These are phyloP conservation scores for Yoshiicerus persimilis DNA, from an alignment of 1,140 invertebrate species.

Conservation along the genomic window DNA sequence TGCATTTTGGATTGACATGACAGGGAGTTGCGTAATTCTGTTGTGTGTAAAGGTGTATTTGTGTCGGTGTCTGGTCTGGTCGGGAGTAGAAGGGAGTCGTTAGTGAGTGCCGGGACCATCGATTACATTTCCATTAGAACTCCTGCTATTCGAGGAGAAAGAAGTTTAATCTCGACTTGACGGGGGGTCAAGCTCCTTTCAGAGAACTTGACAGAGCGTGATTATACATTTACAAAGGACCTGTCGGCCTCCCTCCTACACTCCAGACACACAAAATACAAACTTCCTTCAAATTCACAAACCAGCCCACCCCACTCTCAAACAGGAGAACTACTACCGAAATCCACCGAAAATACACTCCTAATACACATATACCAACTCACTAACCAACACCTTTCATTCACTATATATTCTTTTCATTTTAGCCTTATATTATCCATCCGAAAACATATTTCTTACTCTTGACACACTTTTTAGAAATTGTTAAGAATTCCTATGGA, in stretches of 20 bases:
- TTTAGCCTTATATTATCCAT: no score
- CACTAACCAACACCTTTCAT: no score
- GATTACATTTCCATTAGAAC: conserved; percentile 10
- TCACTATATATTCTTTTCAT: no score
- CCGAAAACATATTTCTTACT: no score
- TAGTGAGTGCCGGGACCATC: neutral
- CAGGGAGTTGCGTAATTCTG: neutral
- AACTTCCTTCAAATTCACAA: conserved; percentile 1
- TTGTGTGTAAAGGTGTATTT: neutral
- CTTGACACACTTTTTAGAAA: no score
- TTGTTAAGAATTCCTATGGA: no score
- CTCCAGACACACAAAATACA: conserved; percentile 16
- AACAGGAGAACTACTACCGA: neutral
- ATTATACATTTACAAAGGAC: conserved; percentile 47
- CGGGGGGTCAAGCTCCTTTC: conserved; percentile 40
- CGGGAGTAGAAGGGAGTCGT: neutral
- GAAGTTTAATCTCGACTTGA: conserved; percentile 43
- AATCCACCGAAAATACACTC: neutral
- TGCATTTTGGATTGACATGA: no score
- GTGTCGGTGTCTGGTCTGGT: neutral
- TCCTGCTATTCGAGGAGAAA: conserved; percentile 23
- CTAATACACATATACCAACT: neutral
- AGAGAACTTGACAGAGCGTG: conserved; percentile 43
- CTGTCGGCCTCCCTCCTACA: conserved; percentile 39
- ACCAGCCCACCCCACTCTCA: neutral